phyloP scores from a whole-genome alignment of 1,140 invertebrate genomes.

The Gyrodactylus salaris region DNA sequence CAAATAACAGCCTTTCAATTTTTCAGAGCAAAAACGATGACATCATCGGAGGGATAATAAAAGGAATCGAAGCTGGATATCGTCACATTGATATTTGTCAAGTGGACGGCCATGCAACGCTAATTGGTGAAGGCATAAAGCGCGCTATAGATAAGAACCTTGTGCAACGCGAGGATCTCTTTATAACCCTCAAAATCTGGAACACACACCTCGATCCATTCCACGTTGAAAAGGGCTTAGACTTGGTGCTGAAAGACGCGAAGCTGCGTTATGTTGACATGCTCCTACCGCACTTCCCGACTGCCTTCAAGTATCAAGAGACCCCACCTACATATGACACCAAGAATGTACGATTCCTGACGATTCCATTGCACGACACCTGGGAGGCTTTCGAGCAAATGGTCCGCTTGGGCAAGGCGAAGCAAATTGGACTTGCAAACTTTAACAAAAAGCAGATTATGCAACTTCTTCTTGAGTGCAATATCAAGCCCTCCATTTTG shows the following conservation, averaged over 20 bases:
- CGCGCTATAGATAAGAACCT: conserved; percentile 10
- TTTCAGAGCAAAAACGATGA: too few species aligned
- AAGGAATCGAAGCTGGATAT: conserved; percentile 33
- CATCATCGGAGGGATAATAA: conserved; percentile 25
- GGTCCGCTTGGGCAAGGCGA: conserved; percentile 15
- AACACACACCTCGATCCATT: not conserved
- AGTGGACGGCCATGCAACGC: conserved; percentile 24
- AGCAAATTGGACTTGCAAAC: conserved; percentile 21
- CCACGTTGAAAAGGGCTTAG: not conserved
- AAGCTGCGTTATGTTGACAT: not conserved
- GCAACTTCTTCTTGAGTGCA: not conserved
- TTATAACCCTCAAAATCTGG: not conserved
- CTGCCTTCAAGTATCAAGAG: not conserved
- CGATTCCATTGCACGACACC: not conserved
- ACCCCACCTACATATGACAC: not conserved
- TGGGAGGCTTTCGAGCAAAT: not conserved
- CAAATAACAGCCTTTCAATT: too few species aligned
- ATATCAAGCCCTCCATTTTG: not conserved
- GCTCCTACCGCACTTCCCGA: not conserved
- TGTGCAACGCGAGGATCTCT: not conserved
- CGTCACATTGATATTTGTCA: conserved; percentile 34
- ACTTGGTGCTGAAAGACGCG: not conserved
- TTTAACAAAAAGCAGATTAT: conserved; percentile 26
- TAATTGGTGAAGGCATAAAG: conserved; percentile 16
- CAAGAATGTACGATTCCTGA: not conserved